Evolutionary conservation across 2,797 vertebrate species (phyloP).

Genomic region (Protosalanx chinensis): DNA sequence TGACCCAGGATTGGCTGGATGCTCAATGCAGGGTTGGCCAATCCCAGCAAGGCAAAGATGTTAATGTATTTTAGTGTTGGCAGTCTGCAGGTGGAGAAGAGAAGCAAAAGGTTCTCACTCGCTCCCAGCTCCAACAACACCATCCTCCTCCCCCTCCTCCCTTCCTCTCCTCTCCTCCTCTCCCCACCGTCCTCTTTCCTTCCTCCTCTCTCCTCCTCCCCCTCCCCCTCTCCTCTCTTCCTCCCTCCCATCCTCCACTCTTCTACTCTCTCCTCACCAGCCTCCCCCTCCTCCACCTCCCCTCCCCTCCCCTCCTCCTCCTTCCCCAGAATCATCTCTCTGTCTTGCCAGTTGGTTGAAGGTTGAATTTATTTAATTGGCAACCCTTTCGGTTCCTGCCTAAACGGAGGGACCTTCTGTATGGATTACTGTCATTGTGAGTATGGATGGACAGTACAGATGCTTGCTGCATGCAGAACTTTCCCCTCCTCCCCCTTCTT

Average conservation of each 20-base stretch:
- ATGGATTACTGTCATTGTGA: constrained; percentile 68
- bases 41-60: neutral
- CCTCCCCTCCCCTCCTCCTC: neutral
- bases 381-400: constrained; percentile 37
- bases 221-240: neutral
- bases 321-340: constrained; percentile 1
- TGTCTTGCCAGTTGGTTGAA: constrained; percentile 33
- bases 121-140: neutral
- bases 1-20: neutral
- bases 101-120: constrained; percentile 30
- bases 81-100: neutral
- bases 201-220: neutral
- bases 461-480: constrained; percentile 13
- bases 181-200: too few relatives aligned
- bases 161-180: neutral
- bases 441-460: constrained; percentile 27
- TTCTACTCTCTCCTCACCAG: too few relatives aligned
- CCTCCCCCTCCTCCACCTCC: neutral
- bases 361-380: constrained; percentile 68
- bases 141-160: neutral
- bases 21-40: neutral
- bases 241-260: neutral
- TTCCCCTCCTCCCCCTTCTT: neutral
- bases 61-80: constrained; percentile 10
- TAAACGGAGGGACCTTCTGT: constrained; percentile 65